phyloP scores from a whole-genome alignment of 2,888 invertebrate species.

The Torymus tubicola region DNA sequence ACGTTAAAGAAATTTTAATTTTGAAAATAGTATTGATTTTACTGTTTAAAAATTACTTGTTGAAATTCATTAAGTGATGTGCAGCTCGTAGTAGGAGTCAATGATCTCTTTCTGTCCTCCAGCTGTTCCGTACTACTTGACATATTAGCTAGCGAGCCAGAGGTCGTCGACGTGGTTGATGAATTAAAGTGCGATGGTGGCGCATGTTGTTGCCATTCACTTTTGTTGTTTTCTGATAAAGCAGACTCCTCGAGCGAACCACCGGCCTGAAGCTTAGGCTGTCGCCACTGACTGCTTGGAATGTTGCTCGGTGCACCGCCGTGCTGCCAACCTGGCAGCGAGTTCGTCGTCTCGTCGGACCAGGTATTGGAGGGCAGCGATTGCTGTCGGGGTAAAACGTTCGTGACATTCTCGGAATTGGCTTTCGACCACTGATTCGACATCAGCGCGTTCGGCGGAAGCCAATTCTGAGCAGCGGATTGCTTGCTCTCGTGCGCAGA shows the following conservation, averaged over 20 bases:
- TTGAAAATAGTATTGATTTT: too few relatives aligned
- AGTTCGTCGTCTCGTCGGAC: constrained; percentile 52
- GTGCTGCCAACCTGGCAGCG: constrained; percentile 58
- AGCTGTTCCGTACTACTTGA: constrained; percentile 60
- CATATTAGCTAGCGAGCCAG: constrained; percentile 64
- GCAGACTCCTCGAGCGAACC: constrained; percentile 58
- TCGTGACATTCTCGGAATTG: constrained; percentile 62
- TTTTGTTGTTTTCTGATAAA: constrained; percentile 53
- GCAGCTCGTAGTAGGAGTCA: constrained; percentile 63
- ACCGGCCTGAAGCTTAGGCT: constrained; percentile 59
- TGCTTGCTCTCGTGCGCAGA: constrained; percentile 37
- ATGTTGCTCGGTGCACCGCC: constrained; percentile 43
- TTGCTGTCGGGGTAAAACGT: constrained; percentile 56
- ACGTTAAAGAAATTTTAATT: too few relatives aligned
- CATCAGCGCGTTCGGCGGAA: constrained; percentile 50
- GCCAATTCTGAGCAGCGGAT: constrained; percentile 54
- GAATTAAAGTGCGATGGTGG: constrained; percentile 62
- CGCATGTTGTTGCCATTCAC: constrained; percentile 65
- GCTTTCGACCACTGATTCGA: constrained; percentile 65
- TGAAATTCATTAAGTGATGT: constrained; percentile 63
- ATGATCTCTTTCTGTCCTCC: constrained; percentile 66
- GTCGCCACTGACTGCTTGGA: constrained; percentile 56
- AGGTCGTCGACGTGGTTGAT: constrained; percentile 61
- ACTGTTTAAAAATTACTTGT: constrained; percentile 33
- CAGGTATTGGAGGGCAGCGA: constrained; percentile 54